phyloP scores from a whole-genome alignment of 2,888 invertebrate species.

The Xanthostigma xanthostigma region DNA sequence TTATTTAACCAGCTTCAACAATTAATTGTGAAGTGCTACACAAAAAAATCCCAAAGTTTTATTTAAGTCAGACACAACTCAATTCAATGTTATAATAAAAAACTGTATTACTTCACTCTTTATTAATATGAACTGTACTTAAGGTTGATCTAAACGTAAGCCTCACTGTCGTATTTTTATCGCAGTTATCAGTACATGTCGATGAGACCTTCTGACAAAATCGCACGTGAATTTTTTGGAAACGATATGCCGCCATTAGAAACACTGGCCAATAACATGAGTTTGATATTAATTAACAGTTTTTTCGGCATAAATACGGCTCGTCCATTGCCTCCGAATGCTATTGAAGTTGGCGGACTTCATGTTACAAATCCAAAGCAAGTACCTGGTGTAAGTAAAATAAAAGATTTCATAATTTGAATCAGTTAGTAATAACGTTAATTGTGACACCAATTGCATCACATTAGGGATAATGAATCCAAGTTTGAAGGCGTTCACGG shows the following conservation, averaged over 20 bases:
- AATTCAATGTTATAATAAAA: no score
- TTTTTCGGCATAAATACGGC: constrained; percentile 40
- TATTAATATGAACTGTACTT: no score
- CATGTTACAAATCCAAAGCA: constrained; percentile 31
- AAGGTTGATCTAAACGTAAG: background rate
- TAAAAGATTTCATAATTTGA: background rate
- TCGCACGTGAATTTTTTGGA: constrained; percentile 37
- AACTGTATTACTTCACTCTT: no score
- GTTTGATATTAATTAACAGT: constrained; percentile 37
- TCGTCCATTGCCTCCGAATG: constrained; percentile 34
- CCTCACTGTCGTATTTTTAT: background rate
- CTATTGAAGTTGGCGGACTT: constrained; percentile 40
- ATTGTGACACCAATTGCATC: no score
- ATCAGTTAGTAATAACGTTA: no score
- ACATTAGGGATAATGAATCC: no score
- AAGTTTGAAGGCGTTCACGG: no score
- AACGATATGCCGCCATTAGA: constrained; percentile 29
- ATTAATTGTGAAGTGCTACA: no score
- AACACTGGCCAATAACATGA: constrained; percentile 32
- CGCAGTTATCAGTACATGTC: constrained; percentile 7
- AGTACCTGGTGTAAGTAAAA: constrained; percentile 29
- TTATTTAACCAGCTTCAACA: no score
- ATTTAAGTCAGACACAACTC: no score
- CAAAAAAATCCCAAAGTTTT: no score
- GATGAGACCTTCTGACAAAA: constrained; percentile 20